Base-by-base conservation (phyloP, 1,140 invertebrate genomes). In the Anadara kagoshimensis region DNA sequence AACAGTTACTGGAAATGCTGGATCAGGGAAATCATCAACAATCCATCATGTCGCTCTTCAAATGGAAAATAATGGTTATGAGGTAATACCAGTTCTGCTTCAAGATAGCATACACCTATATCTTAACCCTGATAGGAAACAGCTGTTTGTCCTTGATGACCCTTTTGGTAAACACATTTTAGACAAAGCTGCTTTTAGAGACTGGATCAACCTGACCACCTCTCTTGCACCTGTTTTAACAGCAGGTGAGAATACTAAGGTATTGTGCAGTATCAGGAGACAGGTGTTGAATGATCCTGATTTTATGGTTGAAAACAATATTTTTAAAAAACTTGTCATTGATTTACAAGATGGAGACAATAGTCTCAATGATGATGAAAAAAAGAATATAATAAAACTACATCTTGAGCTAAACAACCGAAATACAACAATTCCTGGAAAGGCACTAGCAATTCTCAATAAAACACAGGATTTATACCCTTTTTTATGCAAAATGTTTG, bases 101-200 rank as follows among this genome's bases (percentile, higher is more conserved):
- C 57, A 26, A 59, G 5, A n/a, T 41, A n/a, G 43, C 7, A 59
- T 59, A 24, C 2, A 24, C 2, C 7, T 11, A 41, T 59, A 12
- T 43, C 43, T 11, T n/a, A 41, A 59, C 20, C 36, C 57, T 20
- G 18, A 59, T 14, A 7, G 43, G 14, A 59, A 43, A 18, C 36
- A 2, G n/a, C n/a, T 59, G 12, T 59, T 20, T 59, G 36, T 59
- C 8, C 8, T 59, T 41, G 57, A 59, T 59, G 36, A 59, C 26
- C 43, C 43, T 7, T 59, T 26, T 43, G 57, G 57, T 41, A 59
- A 5, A 59, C 43, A 41, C n/a, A 41, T 3, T 7, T 8, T n/a
- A 41, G 20, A 59, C 26, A 5, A 41, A 41, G 43, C 29, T 11
- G 14, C 5, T 18, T 18, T 59, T 41, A 36, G 43, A 2, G n/a